Conservation (phyloP, 2,113 vertebrate genomes). For the Oncorhynchus nerka region DNA sequence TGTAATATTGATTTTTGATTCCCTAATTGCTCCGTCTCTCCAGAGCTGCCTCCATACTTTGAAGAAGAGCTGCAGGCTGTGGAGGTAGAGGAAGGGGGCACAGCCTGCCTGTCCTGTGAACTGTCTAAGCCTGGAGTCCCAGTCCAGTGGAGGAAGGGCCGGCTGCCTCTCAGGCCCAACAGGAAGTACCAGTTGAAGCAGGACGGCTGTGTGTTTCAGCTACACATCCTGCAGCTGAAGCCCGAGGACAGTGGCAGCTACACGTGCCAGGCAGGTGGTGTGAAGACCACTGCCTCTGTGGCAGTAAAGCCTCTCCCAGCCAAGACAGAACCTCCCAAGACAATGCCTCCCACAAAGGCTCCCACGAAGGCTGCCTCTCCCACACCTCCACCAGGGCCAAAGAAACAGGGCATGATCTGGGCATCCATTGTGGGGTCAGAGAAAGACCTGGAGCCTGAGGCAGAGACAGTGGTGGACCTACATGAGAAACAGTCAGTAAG, state of each 20-base stretch:
- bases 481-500: not conserved
- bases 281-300: slow-evolving; percentile 56
- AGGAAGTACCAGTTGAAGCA: slow-evolving; percentile 69
- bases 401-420: slow-evolving; percentile 51
- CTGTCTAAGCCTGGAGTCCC: slow-evolving; percentile 55
- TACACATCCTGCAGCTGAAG: slow-evolving; percentile 50
- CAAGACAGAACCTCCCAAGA: slow-evolving; percentile 30
- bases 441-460: slow-evolving; percentile 20
- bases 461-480: not conserved
- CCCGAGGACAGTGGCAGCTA: slow-evolving; percentile 59
- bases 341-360: not conserved
- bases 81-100: slow-evolving; percentile 41
- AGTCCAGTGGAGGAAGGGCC: slow-evolving; percentile 67
- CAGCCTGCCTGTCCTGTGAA: slow-evolving; percentile 53
- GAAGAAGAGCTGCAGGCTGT: slow-evolving; percentile 37
- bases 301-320: slow-evolving; percentile 39
- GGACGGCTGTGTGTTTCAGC: slow-evolving; percentile 49
- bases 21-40: slow-evolving; percentile 27
- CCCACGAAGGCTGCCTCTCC: slow-evolving; percentile 11
- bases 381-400: slow-evolving; percentile 41
- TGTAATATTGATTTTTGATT: too few relatives aligned
- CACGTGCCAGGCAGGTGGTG: slow-evolving; percentile 38
- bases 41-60: slow-evolving; percentile 53
- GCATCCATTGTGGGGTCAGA: slow-evolving; percentile 49
- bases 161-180: slow-evolving; percentile 52